A percentile compares a stretch with the other conserved stretches of the same genome.
These are phyloP conservation scores for Paradoxurus hermaphroditus DNA, from an alignment of 2,113 vertebrate species.

Conservation along the genomic window DNA sequence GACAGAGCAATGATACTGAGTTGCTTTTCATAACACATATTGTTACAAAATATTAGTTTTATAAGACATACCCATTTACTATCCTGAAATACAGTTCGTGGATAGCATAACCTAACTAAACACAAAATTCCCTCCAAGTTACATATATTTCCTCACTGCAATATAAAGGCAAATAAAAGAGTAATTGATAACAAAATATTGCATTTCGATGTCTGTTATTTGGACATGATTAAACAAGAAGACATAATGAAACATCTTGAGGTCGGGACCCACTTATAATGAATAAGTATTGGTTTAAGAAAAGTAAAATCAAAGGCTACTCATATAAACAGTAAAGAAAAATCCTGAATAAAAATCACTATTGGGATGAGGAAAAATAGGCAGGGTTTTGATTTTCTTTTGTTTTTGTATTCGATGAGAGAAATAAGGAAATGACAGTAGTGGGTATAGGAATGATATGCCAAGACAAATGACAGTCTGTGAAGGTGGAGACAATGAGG, in stretches of 20 bases:
- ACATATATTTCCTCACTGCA: not conserved
- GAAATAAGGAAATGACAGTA: not conserved
- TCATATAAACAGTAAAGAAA: not conserved
- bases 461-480: not conserved
- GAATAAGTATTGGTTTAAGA: not conserved
- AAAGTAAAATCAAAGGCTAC: not conserved
- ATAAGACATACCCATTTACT: not conserved
- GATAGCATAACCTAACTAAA: not conserved
- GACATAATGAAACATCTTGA: not conserved
- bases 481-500: not conserved
- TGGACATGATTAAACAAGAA: not conserved
- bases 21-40: not conserved
- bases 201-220: not conserved
- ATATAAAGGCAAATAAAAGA: conserved; percentile 1
- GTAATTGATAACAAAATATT: not conserved
- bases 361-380: not conserved
- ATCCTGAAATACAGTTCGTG: not conserved
- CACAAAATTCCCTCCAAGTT: not conserved
- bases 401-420: not conserved
- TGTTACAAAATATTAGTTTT: not conserved
- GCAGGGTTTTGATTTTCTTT: not conserved
- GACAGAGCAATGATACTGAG: not conserved
- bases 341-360: not conserved
- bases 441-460: not conserved
- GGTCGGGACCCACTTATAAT: not conserved